phyloP scores from a whole-genome alignment of 2,113 vertebrate species.

The Myotis davidii region DNA sequence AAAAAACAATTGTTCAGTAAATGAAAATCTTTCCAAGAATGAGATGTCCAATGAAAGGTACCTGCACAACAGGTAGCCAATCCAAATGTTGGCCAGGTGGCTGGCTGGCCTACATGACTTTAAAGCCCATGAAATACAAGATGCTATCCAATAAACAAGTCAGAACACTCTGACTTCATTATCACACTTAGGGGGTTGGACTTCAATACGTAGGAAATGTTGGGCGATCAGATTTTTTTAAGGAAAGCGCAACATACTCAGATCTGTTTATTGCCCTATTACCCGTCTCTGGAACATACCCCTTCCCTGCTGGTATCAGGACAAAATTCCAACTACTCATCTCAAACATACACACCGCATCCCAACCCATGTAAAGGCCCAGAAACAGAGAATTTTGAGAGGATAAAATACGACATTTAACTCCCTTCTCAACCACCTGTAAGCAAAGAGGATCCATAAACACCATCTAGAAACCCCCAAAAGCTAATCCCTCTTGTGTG shows the following conservation, averaged over 20 bases:
- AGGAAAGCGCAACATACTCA: background rate
- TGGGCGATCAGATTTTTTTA: slow-evolving; percentile 45
- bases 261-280: background rate
- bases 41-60: background rate
- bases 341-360: background rate
- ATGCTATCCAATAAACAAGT: slow-evolving; percentile 43
- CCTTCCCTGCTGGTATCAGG: background rate
- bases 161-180: slow-evolving; percentile 28
- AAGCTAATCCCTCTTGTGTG: slow-evolving; percentile 35
- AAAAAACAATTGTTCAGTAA: no score
- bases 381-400: slow-evolving; percentile 12
- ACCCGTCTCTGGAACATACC: background rate
- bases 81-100: background rate
- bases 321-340: slow-evolving; percentile 55
- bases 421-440: slow-evolving; percentile 4
- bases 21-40: slow-evolving; percentile 46
- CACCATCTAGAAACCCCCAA: slow-evolving; percentile 36
- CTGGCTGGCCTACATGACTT: background rate
- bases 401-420: slow-evolving; percentile 49
- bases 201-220: background rate
- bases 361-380: background rate
- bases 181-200: background rate
- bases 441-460: slow-evolving; percentile 45
- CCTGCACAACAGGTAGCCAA: background rate
- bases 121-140: background rate